phyloP scores from a whole-genome alignment of 2,888 invertebrate species.

The Sphecodes monilicornis region DNA sequence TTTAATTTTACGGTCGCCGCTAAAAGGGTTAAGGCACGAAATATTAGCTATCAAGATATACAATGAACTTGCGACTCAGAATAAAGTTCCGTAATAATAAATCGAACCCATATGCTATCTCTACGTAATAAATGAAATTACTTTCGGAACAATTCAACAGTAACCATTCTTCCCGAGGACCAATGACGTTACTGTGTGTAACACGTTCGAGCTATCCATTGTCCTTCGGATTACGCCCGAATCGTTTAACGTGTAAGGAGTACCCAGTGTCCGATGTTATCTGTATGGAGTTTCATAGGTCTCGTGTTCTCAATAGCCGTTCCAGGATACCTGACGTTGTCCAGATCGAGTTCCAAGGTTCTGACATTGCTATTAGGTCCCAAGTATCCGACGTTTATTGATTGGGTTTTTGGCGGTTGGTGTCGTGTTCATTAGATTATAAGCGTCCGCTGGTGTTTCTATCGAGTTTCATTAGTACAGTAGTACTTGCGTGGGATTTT shows the following conservation, averaged over 20 bases:
- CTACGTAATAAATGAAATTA: too few species aligned
- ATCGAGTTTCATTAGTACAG: background rate
- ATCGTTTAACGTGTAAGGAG: slow-evolving; percentile 5
- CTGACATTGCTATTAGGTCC: slow-evolving; percentile 1
- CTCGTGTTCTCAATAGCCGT: slow-evolving; percentile 5
- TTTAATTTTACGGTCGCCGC: too few species aligned
- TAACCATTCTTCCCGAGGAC: background rate
- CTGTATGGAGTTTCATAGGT: background rate
- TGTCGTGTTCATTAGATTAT: background rate
- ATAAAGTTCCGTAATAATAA: too few species aligned
- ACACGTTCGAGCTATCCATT: background rate
- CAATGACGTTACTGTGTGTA: background rate
- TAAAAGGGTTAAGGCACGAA: too few species aligned
- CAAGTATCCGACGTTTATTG: background rate
- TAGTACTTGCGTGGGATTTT: background rate
- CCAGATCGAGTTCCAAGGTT: background rate
- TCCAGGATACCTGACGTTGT: background rate
- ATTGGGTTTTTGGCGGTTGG: background rate
- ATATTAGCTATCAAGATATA: too few species aligned
- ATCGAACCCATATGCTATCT: too few species aligned
- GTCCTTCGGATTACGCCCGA: background rate
- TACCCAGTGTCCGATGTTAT: background rate
- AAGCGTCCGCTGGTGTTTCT: background rate
- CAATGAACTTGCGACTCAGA: too few species aligned
- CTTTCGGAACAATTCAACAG: too few species aligned